These are phyloP conservation scores for Pterophyllum scalare DNA, from an alignment of 2,113 vertebrate genomes.

Conservation along the genomic window DNA sequence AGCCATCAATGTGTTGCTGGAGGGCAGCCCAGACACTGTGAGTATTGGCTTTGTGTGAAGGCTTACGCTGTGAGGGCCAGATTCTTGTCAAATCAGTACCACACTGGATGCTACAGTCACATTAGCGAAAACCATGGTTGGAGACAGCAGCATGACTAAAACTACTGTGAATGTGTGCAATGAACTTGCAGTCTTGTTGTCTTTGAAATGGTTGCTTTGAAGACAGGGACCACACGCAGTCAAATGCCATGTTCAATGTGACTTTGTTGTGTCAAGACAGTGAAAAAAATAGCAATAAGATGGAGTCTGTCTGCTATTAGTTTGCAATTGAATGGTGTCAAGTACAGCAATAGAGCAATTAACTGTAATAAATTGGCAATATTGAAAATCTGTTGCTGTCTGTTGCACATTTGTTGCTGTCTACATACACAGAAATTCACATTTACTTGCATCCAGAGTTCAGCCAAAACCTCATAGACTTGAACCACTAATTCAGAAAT, in stretches of 20 bases:
- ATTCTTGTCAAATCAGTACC: slow-evolving; percentile 44
- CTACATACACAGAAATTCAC: not conserved
- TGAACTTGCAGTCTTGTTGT: not conserved
- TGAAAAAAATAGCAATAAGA: not conserved
- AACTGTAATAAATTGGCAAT: not conserved
- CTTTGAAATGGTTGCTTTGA: not conserved
- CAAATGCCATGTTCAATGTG: not conserved
- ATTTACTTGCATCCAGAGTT: not conserved
- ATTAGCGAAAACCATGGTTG: not conserved
- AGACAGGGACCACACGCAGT: not conserved
- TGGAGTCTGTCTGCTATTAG: not conserved
- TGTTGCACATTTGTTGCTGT: not conserved
- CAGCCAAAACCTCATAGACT: not conserved
- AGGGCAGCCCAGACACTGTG: slow-evolving; percentile 98
- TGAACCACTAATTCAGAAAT: not conserved
- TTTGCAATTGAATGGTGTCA: not conserved
- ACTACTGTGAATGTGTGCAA: not conserved
- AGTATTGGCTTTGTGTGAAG: slow-evolving; percentile 64
- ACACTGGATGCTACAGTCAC: slow-evolving; percentile 9
- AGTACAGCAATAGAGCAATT: not conserved
- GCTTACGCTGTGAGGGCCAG: slow-evolving; percentile 6
- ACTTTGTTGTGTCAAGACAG: not conserved
- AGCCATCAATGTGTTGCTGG: slow-evolving; percentile 98
- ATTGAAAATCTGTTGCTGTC: not conserved
- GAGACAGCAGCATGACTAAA: not conserved